Percentiles rank a stretch among this genome's conserved stretches.
Conservation (phyloP, 2,797 vertebrate genomes). For the Sarcoramphus papa region DNA sequence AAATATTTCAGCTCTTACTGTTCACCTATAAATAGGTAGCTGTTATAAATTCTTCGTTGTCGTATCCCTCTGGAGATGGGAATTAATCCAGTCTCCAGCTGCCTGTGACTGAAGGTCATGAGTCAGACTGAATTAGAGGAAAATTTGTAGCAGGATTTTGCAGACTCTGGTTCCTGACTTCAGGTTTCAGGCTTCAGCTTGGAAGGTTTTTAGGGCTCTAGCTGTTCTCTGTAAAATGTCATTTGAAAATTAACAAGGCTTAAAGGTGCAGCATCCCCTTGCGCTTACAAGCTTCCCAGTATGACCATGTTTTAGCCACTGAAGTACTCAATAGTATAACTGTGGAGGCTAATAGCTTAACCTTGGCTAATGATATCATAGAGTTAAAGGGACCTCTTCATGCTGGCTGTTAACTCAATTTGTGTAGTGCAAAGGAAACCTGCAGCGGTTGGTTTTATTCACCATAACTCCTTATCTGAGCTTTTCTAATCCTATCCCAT, state of each 20-base stretch:
- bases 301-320: not conserved
- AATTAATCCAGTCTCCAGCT: constrained; percentile 55
- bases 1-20: not conserved
- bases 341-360: not conserved
- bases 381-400: not conserved
- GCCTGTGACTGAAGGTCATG: constrained; percentile 49
- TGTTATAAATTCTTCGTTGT: constrained; percentile 32
- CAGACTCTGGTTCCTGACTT: constrained; percentile 38
- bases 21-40: constrained; percentile 54
- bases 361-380: not conserved
- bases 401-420: not conserved
- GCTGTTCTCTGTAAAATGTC: constrained; percentile 28
- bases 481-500: not conserved
- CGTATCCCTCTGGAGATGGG: not conserved
- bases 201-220: not conserved
- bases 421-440: not conserved
- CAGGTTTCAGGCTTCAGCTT: constrained; percentile 27
- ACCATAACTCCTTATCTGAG: not conserved
- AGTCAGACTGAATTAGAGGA: constrained; percentile 51
- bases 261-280: constrained; percentile 8
- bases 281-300: not conserved
- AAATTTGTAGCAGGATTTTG: constrained; percentile 8
- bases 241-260: constrained; percentile 22
- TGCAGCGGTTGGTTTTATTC: not conserved
- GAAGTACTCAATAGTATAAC: not conserved